A percentile compares a stretch with the other conserved stretches of the same genome.
These are phyloP conservation scores for Noctua fimbriata DNA, from an alignment of 2,888 invertebrate genomes.

Conservation along the genomic window DNA sequence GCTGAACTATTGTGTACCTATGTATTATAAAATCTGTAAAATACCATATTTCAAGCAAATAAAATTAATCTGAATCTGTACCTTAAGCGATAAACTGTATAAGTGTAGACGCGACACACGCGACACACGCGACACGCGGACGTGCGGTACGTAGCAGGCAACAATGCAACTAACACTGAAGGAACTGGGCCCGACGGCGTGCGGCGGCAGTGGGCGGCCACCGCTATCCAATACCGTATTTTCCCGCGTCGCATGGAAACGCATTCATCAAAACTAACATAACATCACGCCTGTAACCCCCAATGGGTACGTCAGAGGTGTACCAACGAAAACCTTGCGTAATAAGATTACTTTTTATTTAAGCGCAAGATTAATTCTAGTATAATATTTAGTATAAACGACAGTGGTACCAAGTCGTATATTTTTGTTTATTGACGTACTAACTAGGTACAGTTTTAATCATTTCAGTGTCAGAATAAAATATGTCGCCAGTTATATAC, in stretches of 20 bases:
- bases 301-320: too few species aligned
- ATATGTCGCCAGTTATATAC: neutral
- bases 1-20: too few species aligned
- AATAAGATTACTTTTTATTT: neutral
- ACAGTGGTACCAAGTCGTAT: neutral
- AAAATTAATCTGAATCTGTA: too few species aligned
- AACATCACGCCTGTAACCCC: neutral
- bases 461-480: neutral
- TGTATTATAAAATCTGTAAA: too few species aligned
- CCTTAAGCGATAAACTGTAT: too few species aligned
- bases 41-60: too few species aligned
- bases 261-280: neutral
- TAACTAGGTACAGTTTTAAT: neutral
- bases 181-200: too few species aligned
- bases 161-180: neutral
- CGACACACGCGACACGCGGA: neutral
- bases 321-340: neutral
- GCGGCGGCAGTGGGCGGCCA: too few species aligned
- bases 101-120: too few species aligned
- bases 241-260: neutral
- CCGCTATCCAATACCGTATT: neutral
- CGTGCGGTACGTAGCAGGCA: slow-evolving; percentile 7
- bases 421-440: neutral
- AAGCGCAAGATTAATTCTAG: too few species aligned
- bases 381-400: neutral